phyloP scores from a whole-genome alignment of 2,113 vertebrate genomes.

The Peromyscus leucopus region DNA sequence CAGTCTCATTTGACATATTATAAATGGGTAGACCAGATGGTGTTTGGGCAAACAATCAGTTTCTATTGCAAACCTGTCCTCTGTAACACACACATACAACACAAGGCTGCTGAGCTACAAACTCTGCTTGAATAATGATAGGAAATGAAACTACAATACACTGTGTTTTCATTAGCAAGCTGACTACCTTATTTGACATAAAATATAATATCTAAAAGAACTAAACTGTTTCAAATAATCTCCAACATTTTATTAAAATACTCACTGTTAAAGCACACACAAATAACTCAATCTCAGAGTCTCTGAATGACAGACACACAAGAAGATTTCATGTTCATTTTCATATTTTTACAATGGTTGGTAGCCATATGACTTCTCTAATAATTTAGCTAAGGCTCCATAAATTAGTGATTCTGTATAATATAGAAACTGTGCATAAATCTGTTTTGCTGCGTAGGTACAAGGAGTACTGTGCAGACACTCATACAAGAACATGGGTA shows the following conservation, averaged over 20 bases:
- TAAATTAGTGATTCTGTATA: background rate
- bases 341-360: background rate
- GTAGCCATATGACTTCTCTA: background rate
- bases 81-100: background rate
- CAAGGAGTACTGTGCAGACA: background rate
- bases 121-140: constrained; percentile 18
- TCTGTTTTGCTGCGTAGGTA: background rate
- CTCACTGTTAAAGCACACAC: background rate
- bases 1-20: constrained; percentile 67
- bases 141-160: background rate
- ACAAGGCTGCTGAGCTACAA: background rate
- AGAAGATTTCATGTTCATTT: background rate
- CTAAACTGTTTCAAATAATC: background rate
- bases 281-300: background rate
- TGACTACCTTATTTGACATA: background rate
- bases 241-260: background rate
- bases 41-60: constrained; percentile 58
- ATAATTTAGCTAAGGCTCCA: background rate
- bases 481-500: background rate
- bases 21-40: constrained; percentile 70
- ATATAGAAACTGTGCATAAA: background rate
- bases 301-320: background rate
- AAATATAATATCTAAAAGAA: background rate
- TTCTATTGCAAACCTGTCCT: constrained; percentile 51
- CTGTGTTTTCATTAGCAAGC: background rate